phyloP scores from a whole-genome alignment of 2,888 invertebrate genomes.

The Ornithoptera alexandrae region DNA sequence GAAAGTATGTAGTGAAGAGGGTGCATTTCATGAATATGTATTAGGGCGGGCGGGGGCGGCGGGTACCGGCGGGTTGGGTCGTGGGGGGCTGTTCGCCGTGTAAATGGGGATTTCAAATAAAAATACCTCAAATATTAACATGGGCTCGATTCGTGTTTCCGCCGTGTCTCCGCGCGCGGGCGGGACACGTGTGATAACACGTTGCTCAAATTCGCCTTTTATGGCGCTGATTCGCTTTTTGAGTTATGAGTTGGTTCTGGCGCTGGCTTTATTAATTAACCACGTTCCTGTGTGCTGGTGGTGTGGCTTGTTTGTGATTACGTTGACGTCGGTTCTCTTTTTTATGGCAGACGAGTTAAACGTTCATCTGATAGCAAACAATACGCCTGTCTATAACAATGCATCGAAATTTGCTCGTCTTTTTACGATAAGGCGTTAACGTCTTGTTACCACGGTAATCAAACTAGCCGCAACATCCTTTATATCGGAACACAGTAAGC shows the following conservation, averaged over 20 bases:
- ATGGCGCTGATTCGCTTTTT: constrained; percentile 33
- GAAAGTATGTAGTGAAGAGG: constrained; percentile 72
- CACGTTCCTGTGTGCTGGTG: neutral
- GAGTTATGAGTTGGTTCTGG: constrained; percentile 32
- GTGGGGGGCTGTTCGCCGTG: constrained; percentile 38
- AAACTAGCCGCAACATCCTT: too few relatives aligned
- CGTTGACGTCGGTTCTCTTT: too few relatives aligned
- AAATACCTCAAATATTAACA: constrained; percentile 80
- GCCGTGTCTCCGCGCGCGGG: constrained; percentile 50
- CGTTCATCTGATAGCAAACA: too few relatives aligned
- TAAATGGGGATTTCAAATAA: constrained; percentile 81
- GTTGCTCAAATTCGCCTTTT: constrained; percentile 50
- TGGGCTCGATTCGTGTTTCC: constrained; percentile 76
- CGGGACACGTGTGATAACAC: constrained; percentile 68
- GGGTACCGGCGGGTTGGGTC: constrained; percentile 22
- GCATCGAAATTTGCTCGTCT: too few relatives aligned
- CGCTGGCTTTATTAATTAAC: constrained; percentile 18
- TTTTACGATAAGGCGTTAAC: too few relatives aligned
- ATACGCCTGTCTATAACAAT: too few relatives aligned
- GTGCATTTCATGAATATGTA: constrained; percentile 84
- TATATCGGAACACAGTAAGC: too few relatives aligned
- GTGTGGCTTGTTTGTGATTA: too few relatives aligned
- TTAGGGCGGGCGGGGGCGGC: constrained; percentile 51
- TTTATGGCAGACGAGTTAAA: too few relatives aligned
- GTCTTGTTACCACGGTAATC: too few relatives aligned